Evolutionary conservation across 37 sponge, comb jelly and placozoan species (phyloP), one percentile per base, ranked within the genome.

Genomic region (Diacarnus erythraeanus): DNA sequence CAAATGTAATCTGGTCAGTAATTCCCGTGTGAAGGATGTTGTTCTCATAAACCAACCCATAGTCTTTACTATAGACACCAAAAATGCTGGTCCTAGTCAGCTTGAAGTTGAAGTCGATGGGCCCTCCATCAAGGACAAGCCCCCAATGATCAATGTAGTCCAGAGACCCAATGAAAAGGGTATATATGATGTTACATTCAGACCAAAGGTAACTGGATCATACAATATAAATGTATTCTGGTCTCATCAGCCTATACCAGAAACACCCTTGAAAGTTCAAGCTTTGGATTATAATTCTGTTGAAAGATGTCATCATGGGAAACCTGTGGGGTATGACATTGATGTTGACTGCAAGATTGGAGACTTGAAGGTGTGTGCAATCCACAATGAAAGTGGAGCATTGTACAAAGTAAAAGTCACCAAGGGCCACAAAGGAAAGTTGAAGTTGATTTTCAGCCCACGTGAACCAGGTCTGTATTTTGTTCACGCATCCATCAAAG

Each of bases 281-380:
- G 56, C 27, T 18, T 40, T 38, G n/a, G 80, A 79, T n/a, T 12
- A 59, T 22, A 81, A 63, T 33, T 27, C 43, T 18, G 66, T 39
- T 9, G 37, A 42, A 40, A 27, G 64, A 9, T 27, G 35, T 64
- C 56, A 44, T 5, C 27, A 64, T 41, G 83, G 83, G 22, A 82
- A 82, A 25, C 51, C 74, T 64, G 64, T 86, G 0, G 77, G 26
- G 27, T 20, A 86, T 22, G 66, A 82, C 21, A 44, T 88, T 41
- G 30, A 31, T 2, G 23, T 41, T 20, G 83, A 77, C 44, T 6
- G 70, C 42, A 89, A 80, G 65, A 36, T 58, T 12, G 79, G 77
- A 26, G 90, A 89, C 10, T 18, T 89, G 42, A 43, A 57, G 22
- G 82, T 69, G 38, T 57, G 78, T 74, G 91, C 78, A 3, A 42